phyloP scores from a whole-genome alignment of 2,113 vertebrate genomes.

The Coreoperca whiteheadi region DNA sequence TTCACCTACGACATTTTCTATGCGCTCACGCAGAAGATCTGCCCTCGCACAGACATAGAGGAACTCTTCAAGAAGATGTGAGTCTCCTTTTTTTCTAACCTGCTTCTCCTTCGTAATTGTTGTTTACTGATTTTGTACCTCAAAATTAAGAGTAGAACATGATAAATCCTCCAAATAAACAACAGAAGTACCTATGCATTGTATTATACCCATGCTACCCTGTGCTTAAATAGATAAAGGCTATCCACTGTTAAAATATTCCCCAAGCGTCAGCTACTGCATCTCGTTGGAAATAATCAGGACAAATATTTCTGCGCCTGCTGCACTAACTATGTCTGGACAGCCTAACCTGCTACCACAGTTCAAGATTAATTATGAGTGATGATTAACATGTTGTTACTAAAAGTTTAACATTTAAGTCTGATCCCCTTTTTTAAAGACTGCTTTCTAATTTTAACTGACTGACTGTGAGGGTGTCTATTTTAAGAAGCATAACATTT shows the following conservation, averaged over 20 bases:
- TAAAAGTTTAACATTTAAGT: slow-evolving; percentile 55
- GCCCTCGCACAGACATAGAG: slow-evolving; percentile 97
- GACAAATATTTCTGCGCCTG: slow-evolving; percentile 82
- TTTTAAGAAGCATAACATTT: slow-evolving; percentile 78
- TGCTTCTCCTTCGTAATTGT: neutral
- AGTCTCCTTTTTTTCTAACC: slow-evolving; percentile 71
- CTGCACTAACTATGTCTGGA: slow-evolving; percentile 91
- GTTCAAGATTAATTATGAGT: slow-evolving; percentile 85
- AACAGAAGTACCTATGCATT: neutral
- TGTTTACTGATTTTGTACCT: neutral
- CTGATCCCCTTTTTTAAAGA: slow-evolving; percentile 46
- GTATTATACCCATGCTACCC: neutral
- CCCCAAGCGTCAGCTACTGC: slow-evolving; percentile 34
- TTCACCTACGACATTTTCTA: slow-evolving; percentile 99
- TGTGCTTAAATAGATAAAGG: slow-evolving; percentile 1
- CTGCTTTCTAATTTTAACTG: slow-evolving; percentile 63
- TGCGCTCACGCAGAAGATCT: slow-evolving; percentile 98
- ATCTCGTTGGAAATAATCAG: slow-evolving; percentile 53
- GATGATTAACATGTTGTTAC: slow-evolving; percentile 54
- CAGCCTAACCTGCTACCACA: slow-evolving; percentile 89
- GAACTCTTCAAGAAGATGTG: slow-evolving; percentile 99
- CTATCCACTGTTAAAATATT: slow-evolving; percentile 19
- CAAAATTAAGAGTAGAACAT: neutral
- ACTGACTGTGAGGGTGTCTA: slow-evolving; percentile 60
- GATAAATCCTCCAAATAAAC: slow-evolving; percentile 1